Base-by-base conservation (phyloP, 2,888 invertebrate genomes). In the Cabera pusaria region DNA sequence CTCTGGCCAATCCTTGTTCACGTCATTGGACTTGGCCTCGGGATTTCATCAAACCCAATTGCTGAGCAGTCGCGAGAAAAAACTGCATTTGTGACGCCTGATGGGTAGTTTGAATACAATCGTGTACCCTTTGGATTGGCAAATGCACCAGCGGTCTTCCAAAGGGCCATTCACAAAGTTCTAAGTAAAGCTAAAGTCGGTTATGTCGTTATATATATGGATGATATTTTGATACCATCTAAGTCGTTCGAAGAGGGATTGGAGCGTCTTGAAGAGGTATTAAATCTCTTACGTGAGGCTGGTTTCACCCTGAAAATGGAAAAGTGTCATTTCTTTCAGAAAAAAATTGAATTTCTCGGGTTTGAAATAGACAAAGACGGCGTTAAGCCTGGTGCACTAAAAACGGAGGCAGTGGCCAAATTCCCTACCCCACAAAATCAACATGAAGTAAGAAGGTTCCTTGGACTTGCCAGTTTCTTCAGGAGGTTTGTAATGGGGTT, bases 271-370 rank as follows among this genome's bases (percentile, higher is more conserved):
- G 41, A 50, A 6, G 21, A 41, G n/a, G 49, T 48, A 0, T 10
- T 59, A 0, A 3, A 12, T 0, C 4, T 54, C 0, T 12, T 59
- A 3, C 2, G 1, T 6, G 11, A 36, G 17, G 42, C 27, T 0
- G 40, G 40, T 0, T 6, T 59, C 0, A 65, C 64, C 0, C 10
- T 68, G 0, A 60, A 59, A 8, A 6, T 61, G 0, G 17, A 11
- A 0, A 70, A 71, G 22, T 69, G 65, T 33, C 5, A 36, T 7
- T 64, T 64, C 12, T 61, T 62, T 7, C 37, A 27, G 1, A 28
- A 39, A 0, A 24, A 35, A 2, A 33, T 68, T 1, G 64, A 64
- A n/a, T 22, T 10, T n/a, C 7, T 20, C 1, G 20, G 20, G 6
- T 20, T 7, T 20, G 20, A 20, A 20, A 7, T 20, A 7, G 6